Percentiles rank a stretch among this genome's conserved stretches.
These are phyloP conservation scores for Trileptium ribeirensis DNA, from an alignment of 2,888 invertebrate species.

Conservation along the genomic window DNA sequence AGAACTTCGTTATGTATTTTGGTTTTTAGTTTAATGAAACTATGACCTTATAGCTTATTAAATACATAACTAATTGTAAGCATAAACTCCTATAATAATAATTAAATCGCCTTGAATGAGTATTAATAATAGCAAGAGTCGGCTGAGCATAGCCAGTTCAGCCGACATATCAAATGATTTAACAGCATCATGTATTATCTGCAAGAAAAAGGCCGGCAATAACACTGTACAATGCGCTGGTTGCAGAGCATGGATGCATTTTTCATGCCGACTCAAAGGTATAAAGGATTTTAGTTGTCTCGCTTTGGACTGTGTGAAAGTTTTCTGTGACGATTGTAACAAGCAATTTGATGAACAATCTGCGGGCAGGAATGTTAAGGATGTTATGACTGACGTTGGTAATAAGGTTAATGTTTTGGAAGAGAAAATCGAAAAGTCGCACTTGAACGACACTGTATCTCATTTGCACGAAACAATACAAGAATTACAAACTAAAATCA, in stretches of 20 bases:
- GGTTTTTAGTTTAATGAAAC: too few relatives aligned
- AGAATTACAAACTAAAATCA: not conserved
- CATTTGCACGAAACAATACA: not conserved
- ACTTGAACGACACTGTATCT: not conserved
- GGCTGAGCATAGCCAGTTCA: too few relatives aligned
- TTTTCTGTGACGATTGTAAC: not conserved
- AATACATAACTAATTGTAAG: too few relatives aligned
- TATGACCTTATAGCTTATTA: too few relatives aligned
- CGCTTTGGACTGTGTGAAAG: not conserved
- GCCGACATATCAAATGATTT: too few relatives aligned
- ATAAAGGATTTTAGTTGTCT: not conserved
- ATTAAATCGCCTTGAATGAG: too few relatives aligned
- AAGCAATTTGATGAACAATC: not conserved
- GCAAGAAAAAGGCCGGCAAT: not conserved
- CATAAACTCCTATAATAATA: too few relatives aligned
- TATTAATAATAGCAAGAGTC: too few relatives aligned
- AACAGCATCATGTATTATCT: not conserved
- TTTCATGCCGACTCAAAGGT: not conserved
- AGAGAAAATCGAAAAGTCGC: not conserved
- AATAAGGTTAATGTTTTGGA: not conserved
- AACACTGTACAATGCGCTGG: not conserved
- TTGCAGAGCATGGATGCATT: not conserved
- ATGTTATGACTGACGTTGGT: not conserved
- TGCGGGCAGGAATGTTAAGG: not conserved
- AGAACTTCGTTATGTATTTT: too few relatives aligned